These are phyloP conservation scores for Lucinisca nassula DNA, from an alignment of 2,888 invertebrate species.

Conservation along the genomic window DNA sequence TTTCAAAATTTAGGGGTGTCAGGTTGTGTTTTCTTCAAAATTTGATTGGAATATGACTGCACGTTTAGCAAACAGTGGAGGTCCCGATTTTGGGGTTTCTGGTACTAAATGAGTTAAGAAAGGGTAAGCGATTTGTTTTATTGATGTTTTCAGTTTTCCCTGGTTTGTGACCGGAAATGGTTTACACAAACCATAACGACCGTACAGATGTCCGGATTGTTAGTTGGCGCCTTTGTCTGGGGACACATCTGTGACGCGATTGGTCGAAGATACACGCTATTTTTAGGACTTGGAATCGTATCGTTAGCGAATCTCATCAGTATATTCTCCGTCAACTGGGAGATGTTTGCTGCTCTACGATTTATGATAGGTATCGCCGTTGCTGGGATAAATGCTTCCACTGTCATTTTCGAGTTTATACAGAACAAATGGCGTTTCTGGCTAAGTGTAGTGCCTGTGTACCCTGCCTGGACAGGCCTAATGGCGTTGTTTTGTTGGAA, in stretches of 20 bases:
- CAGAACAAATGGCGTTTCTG: slow-evolving; percentile 20
- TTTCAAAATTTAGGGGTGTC: too few relatives aligned
- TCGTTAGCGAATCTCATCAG: neutral
- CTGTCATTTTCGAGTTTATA: slow-evolving; percentile 11
- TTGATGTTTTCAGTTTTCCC: slow-evolving; percentile 39
- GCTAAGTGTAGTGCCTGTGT: neutral
- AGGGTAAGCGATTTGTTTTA: too few relatives aligned
- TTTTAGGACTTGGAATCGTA: neutral
- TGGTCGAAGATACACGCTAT: slow-evolving; percentile 48
- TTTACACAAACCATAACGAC: slow-evolving; percentile 22
- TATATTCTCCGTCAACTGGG: slow-evolving; percentile 33
- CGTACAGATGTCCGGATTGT: slow-evolving; percentile 40
- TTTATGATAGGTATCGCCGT: slow-evolving; percentile 35
- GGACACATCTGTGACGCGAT: slow-evolving; percentile 42
- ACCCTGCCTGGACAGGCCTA: neutral
- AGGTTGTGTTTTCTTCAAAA: too few relatives aligned
- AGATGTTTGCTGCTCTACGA: slow-evolving; percentile 43
- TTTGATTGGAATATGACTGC: too few relatives aligned
- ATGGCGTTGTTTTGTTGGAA: slow-evolving; percentile 15
- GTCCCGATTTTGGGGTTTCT: too few relatives aligned
- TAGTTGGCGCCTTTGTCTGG: slow-evolving; percentile 22
- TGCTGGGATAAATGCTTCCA: slow-evolving; percentile 8
- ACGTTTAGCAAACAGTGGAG: too few relatives aligned
- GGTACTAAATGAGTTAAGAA: too few relatives aligned
- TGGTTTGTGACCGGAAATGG: slow-evolving; percentile 45